phyloP scores from a whole-genome alignment of 2,888 invertebrate species.

The Malachius bipustulatus region DNA sequence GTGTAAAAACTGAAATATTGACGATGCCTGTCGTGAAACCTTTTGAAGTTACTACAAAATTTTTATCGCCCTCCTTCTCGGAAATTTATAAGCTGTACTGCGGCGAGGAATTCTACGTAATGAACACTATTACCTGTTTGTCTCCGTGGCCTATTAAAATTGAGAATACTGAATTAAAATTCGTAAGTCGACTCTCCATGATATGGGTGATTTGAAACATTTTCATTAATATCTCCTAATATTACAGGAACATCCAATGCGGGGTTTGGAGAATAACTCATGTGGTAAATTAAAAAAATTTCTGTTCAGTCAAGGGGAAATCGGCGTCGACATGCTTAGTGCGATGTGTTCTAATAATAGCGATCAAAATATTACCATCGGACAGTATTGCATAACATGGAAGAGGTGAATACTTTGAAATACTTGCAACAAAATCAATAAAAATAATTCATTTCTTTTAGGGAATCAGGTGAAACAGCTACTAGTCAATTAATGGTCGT shows the following conservation, averaged over 20 bases:
- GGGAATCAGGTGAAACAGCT: slow-evolving; percentile 26
- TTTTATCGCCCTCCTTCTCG: slow-evolving; percentile 48
- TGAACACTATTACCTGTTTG: slow-evolving; percentile 54
- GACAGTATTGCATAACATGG: slow-evolving; percentile 45
- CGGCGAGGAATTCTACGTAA: slow-evolving; percentile 54
- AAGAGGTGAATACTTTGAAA: slow-evolving; percentile 35
- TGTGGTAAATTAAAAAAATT: background rate
- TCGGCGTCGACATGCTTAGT: slow-evolving; percentile 36
- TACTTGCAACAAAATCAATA: background rate
- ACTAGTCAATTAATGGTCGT: slow-evolving; percentile 27
- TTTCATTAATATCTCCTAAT: too few relatives aligned
- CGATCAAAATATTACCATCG: slow-evolving; percentile 40
- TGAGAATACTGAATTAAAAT: slow-evolving; percentile 51
- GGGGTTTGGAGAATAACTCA: too few relatives aligned
- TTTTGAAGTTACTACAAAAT: slow-evolving; percentile 55
- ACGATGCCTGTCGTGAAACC: slow-evolving; percentile 55
- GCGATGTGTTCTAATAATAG: slow-evolving; percentile 32
- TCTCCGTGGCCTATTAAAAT: slow-evolving; percentile 61
- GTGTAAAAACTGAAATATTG: slow-evolving; percentile 49
- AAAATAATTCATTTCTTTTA: slow-evolving; percentile 16
- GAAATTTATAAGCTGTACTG: slow-evolving; percentile 53
- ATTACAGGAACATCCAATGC: too few relatives aligned
- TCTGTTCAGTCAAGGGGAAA: slow-evolving; percentile 6
- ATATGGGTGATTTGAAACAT: too few relatives aligned
- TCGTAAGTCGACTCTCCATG: slow-evolving; percentile 34